Percentiles rank a stretch among this genome's conserved stretches.
These are phyloP conservation scores for Cervus canadensis DNA, from an alignment of 2,113 vertebrate genomes.

Conservation along the genomic window DNA sequence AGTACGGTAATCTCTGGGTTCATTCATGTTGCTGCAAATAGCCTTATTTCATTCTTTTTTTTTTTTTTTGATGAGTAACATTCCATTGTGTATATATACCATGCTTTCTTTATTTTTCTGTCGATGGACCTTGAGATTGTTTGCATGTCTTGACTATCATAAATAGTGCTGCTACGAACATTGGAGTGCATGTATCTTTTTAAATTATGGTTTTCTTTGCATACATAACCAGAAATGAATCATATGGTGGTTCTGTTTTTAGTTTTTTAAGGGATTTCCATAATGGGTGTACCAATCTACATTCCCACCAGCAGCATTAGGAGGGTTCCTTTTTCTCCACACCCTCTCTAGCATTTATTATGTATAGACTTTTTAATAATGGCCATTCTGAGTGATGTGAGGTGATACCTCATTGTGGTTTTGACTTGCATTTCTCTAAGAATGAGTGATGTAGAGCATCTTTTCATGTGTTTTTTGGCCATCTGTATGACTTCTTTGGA, in stretches of 20 bases:
- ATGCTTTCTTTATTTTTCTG: neutral
- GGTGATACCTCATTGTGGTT: neutral
- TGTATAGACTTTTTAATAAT: neutral
- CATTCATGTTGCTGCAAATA: neutral
- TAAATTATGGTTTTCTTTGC: neutral
- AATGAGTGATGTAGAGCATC: neutral
- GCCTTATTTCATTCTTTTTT: neutral
- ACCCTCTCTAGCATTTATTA: neutral
- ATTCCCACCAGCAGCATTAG: neutral
- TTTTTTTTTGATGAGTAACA: neutral
- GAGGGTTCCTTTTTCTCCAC: neutral
- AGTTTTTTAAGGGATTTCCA: neutral
- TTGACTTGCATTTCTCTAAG: neutral
- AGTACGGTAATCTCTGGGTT: neutral
- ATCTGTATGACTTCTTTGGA: neutral
- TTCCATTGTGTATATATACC: neutral
- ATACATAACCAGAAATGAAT: neutral
- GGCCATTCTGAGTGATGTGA: neutral
- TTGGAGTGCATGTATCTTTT: neutral
- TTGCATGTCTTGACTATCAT: neutral
- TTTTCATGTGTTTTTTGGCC: neutral
- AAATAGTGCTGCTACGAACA: neutral
- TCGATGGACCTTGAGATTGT: neutral
- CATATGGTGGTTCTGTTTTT: neutral
- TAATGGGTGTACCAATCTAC: neutral